Evolutionary conservation across 64 coral and sea anemone species (phyloP).

Genomic region (Pocillopora verrucosa): DNA sequence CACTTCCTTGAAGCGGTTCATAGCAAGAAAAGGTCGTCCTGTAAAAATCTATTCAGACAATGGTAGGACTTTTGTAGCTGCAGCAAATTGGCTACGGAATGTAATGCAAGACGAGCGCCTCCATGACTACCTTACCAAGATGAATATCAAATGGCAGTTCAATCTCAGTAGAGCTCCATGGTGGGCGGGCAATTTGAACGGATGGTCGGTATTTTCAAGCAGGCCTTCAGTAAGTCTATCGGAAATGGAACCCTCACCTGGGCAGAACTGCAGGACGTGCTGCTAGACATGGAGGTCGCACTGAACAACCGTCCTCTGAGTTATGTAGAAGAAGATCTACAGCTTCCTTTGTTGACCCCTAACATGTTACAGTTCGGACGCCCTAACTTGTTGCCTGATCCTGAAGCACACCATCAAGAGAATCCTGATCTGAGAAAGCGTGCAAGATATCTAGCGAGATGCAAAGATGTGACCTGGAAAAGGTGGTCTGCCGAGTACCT

Average conservation of each 20-base stretch:
- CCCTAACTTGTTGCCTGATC: not conserved
- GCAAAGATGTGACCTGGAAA: too few relatives aligned
- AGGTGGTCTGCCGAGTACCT: too few relatives aligned
- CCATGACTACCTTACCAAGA: conserved; percentile 6
- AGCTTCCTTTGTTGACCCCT: conserved; percentile 11
- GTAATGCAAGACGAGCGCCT: conserved; percentile 10
- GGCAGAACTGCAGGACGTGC: conserved; percentile 27
- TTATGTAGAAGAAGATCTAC: conserved; percentile 30
- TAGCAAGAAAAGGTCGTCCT: conserved; percentile 9
- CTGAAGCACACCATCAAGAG: too few relatives aligned
- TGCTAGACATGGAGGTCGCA: conserved; percentile 26
- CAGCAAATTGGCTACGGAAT: conserved; percentile 20
- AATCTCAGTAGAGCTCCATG: not conserved
- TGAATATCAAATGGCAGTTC: conserved; percentile 39
- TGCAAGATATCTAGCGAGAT: too few relatives aligned
- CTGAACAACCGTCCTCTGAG: conserved; percentile 38
- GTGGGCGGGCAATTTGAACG: conserved; percentile 19
- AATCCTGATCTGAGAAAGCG: too few relatives aligned
- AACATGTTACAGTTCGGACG: conserved; percentile 7
- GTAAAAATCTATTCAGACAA: conserved; percentile 39
- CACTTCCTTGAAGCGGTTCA: conserved; percentile 15
- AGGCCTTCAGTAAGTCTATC: conserved; percentile 14
- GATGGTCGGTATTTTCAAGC: conserved; percentile 32
- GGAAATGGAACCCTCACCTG: conserved; percentile 24
- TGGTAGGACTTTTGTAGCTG: conserved; percentile 6